These are phyloP conservation scores for Chrysogorgia sp. DNA, from an alignment of 92 coral and sea anemone genomes.

Conservation along the genomic window DNA sequence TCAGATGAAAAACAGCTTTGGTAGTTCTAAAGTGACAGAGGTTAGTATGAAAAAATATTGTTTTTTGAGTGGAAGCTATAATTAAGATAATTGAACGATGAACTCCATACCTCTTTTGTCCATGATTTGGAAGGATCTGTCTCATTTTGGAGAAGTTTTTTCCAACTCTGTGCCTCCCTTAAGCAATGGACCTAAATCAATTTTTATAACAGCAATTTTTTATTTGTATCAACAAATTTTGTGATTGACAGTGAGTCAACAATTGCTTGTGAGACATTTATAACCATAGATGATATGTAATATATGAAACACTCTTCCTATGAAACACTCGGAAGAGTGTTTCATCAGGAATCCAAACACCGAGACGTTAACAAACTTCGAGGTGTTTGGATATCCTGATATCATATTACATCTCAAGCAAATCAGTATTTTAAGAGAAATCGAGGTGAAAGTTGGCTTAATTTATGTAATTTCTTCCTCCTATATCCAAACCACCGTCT, in stretches of 20 bases:
- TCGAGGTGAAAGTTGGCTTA: too few species aligned
- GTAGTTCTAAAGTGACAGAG: constrained; percentile 67
- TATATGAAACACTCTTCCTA: too few species aligned
- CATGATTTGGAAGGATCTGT: constrained; percentile 52
- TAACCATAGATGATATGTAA: too few species aligned
- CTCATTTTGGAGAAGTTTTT: constrained; percentile 42
- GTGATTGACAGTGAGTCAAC: background rate
- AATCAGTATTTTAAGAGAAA: too few species aligned
- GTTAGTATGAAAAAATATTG: background rate
- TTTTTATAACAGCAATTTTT: background rate
- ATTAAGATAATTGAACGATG: background rate
- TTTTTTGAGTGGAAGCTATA: too few species aligned
- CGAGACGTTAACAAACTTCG: background rate
- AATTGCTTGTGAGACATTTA: too few species aligned
- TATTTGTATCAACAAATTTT: background rate
- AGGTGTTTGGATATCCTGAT: background rate
- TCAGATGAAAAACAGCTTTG: constrained; percentile 68
- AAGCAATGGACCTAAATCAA: constrained; percentile 74
- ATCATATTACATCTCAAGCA: too few species aligned
- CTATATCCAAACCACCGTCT: too few species aligned
- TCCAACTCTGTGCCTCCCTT: constrained; percentile 72
- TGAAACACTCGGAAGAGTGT: too few species aligned
- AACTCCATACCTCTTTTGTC: constrained; percentile 60
- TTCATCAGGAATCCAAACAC: too few species aligned
- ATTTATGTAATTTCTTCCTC: too few species aligned